These are phyloP conservation scores for Turnix velox DNA, from an alignment of 2,113 vertebrate genomes.

Conservation along the genomic window DNA sequence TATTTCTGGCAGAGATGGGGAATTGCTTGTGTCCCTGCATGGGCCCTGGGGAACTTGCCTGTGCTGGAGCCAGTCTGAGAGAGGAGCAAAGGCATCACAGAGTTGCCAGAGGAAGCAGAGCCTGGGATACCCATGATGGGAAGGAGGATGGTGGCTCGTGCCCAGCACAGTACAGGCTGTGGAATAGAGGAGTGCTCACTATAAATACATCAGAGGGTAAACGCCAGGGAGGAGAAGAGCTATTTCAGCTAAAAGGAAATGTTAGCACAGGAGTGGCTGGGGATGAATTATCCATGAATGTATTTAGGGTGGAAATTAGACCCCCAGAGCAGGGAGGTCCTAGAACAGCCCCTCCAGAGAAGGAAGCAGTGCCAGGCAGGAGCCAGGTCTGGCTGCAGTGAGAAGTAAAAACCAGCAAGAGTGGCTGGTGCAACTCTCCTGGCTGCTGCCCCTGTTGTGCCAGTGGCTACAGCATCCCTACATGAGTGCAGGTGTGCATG, in stretches of 20 bases:
- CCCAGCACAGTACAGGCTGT: not conserved
- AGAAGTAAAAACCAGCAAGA: not conserved
- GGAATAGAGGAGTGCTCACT: not conserved
- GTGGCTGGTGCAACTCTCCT: not conserved
- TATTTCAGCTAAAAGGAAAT: slow-evolving; percentile 62
- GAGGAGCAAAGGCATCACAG: not conserved
- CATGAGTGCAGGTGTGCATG: not conserved
- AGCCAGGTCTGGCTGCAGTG: fast-evolving
- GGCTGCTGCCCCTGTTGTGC: not conserved
- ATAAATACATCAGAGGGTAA: slow-evolving; percentile 49
- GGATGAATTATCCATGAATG: slow-evolving; percentile 52
- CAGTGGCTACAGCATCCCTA: fast-evolving
- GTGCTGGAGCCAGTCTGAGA: not conserved
- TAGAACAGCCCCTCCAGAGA: not conserved
- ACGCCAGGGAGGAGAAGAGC: slow-evolving; percentile 39
- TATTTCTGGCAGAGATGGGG: not conserved
- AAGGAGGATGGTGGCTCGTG: not conserved
- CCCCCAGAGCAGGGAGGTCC: not conserved
- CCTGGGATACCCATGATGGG: fast-evolving
- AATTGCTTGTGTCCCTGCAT: not conserved
- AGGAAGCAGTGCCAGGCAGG: not conserved
- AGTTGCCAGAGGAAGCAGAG: not conserved
- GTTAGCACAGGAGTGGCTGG: slow-evolving; percentile 39
- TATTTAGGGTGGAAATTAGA: slow-evolving; percentile 36
- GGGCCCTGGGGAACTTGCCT: not conserved